phyloP scores from a whole-genome alignment of 2,797 vertebrate genomes.

The Setipinna tenuifilis region DNA sequence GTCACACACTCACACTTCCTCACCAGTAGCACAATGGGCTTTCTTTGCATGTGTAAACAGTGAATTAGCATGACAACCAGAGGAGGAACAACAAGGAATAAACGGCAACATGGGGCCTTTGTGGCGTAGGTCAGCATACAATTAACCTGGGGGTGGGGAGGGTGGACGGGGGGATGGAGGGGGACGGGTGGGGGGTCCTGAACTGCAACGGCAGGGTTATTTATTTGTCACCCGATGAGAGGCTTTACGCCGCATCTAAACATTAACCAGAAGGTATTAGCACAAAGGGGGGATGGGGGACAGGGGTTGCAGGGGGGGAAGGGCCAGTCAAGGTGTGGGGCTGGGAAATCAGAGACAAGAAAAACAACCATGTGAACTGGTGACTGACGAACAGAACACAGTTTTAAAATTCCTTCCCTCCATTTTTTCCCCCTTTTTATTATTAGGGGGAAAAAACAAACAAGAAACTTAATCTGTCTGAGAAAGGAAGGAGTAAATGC shows the following conservation, averaged over 20 bases:
- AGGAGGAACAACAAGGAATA: constrained; percentile 51
- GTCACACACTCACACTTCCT: constrained; percentile 35
- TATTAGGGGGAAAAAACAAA: not conserved
- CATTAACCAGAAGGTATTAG: constrained; percentile 39
- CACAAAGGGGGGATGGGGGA: not conserved
- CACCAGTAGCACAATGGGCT: constrained; percentile 43
- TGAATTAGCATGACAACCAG: constrained; percentile 58
- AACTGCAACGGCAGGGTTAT: not conserved
- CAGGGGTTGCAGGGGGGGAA: not conserved
- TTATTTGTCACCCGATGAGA: constrained; percentile 38
- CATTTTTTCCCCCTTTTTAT: not conserved
- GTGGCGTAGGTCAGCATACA: constrained; percentile 51
- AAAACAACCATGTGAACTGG: not conserved
- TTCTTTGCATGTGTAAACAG: constrained; percentile 56
- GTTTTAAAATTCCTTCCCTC: not conserved
- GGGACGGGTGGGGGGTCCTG: constrained; percentile 1
- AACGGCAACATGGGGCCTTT: constrained; percentile 53
- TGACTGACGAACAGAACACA: not conserved
- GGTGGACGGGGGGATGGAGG: constrained; percentile 1
- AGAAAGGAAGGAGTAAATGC: not conserved
- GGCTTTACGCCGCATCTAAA: constrained; percentile 47
- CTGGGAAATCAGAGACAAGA: not conserved
- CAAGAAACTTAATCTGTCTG: not conserved
- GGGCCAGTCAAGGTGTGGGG: not conserved
- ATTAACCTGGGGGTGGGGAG: constrained; percentile 51